Percentiles rank a stretch among this genome's conserved stretches.
phyloP scores from a whole-genome alignment of 2,888 invertebrate genomes.

The Drosophila peninsularis region DNA sequence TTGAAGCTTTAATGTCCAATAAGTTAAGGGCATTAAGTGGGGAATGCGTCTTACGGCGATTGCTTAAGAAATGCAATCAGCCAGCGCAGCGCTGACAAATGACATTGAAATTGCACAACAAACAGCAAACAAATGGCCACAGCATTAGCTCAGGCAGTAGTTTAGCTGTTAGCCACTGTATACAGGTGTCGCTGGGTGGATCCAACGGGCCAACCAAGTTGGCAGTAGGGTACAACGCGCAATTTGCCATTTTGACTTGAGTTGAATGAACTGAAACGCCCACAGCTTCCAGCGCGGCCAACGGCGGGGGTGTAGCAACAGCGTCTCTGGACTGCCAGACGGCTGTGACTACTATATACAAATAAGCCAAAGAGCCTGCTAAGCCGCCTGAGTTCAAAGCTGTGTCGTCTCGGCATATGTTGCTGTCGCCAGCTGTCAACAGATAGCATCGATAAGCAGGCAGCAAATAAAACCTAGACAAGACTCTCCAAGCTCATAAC shows the following conservation, averaged over 20 bases:
- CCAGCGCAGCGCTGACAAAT: constrained; percentile 38
- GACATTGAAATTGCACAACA: constrained; percentile 67
- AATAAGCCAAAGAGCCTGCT: constrained; percentile 27
- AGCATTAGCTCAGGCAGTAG: constrained; percentile 47
- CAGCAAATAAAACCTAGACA: constrained; percentile 30
- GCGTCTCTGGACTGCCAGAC: neutral
- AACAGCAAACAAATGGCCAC: constrained; percentile 35
- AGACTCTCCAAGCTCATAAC: constrained; percentile 51
- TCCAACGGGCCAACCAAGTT: constrained; percentile 31
- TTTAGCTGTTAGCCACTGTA: constrained; percentile 38
- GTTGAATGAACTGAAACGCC: constrained; percentile 72
- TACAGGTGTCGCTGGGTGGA: constrained; percentile 34
- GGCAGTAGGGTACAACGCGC: constrained; percentile 27
- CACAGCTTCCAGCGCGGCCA: constrained; percentile 33
- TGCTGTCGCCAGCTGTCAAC: constrained; percentile 57
- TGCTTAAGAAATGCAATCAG: constrained; percentile 52
- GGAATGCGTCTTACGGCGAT: constrained; percentile 13
- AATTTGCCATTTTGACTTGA: constrained; percentile 15
- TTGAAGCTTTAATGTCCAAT: constrained; percentile 14
- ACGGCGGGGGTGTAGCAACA: constrained; percentile 1
- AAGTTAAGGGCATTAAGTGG: constrained; percentile 15
- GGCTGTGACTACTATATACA: constrained; percentile 7
- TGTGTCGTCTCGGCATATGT: constrained; percentile 39
- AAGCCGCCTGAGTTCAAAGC: constrained; percentile 69
- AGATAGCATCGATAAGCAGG: constrained; percentile 66